Evolutionary conservation across 2,113 vertebrate genomes (phyloP).

Genomic region (Phocoena sinus): DNA sequence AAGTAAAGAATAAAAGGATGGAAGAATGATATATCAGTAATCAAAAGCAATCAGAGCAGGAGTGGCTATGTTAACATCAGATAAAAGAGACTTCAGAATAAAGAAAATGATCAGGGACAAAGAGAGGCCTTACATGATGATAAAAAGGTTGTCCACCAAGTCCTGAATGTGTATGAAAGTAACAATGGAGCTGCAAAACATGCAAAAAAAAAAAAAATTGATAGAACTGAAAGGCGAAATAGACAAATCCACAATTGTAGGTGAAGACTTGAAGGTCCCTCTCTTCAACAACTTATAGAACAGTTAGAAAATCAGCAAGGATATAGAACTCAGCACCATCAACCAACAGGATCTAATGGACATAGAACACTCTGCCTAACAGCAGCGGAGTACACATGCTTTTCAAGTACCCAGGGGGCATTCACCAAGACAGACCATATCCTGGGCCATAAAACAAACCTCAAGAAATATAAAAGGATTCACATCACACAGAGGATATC

Average conservation of each 20-base stretch:
- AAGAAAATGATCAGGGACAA: not conserved
- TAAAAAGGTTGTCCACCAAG: not conserved
- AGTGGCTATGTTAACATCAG: not conserved
- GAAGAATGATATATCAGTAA: not conserved
- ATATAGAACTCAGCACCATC: not conserved
- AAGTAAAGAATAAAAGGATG: not conserved
- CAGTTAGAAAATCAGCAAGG: not conserved
- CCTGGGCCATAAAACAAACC: not conserved
- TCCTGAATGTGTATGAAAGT: not conserved
- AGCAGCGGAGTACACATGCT: not conserved
- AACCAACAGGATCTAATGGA: not conserved
- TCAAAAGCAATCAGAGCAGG: not conserved
- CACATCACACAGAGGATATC: not conserved
- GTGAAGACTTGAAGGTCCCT: not conserved
- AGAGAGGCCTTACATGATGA: not conserved
- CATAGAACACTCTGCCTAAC: not conserved
- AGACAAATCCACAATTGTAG: not conserved
- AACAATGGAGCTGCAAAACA: not conserved
- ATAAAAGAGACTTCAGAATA: not conserved
- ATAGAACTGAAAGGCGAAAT: not conserved
- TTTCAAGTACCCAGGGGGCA: not conserved
- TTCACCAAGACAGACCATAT: not conserved
- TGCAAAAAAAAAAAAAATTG: not conserved
- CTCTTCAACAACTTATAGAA: not conserved
- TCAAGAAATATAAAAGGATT: not conserved